Base-by-base conservation (phyloP, 2,113 vertebrate genomes). In the Theristicus caerulescens region DNA sequence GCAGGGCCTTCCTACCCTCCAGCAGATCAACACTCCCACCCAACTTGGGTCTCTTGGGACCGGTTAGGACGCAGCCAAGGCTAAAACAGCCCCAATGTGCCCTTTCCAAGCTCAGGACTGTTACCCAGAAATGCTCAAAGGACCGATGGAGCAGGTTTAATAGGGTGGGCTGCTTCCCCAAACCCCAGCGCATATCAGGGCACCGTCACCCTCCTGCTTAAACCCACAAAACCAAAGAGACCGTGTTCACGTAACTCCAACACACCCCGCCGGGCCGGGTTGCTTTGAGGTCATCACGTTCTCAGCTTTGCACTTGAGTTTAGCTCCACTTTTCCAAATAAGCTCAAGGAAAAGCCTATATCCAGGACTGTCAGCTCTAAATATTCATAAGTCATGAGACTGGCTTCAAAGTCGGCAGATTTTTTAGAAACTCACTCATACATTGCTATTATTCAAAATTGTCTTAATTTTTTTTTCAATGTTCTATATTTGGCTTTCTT, bases 401-500 rank as follows among this genome's bases (percentile, higher is more conserved):
- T 11, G 51, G 46, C 86, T 92, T 95, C 88, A 94, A 90, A 97
- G 91, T 76, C 4, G 0, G 27, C 58, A 82, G 67, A 87, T 67
- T 57, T 87, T 34, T 86, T 47, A 78, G 22, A 40, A 76, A 52
- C 36, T 89, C 90, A 27, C 83, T 93, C 26, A 16, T 7, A 64
- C 15, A 3, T 82, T 92, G 92, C 51, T 81, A 38, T 93, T 90
- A 95, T 90, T 92, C 73, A 91, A 82, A 94, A 94, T 85, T 52
- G 90, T 79, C 88, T 93, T 88, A 7, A 19, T 73, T 73, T 52
- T 58, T n/a, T 77, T 20, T 24, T 34, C 3, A 49, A 18, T 44
- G 70, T 72, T 90, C 94, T 94, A 88, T 88, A 92, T 21, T 94
- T 94, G 91, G 82, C 46, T 90, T 87, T 71, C 87, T 87, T 95